Evolutionary conservation across 2,797 vertebrate species (phyloP), one percentile per base, ranked within the genome.

Genomic region (Macropodus opercularis): DNA sequence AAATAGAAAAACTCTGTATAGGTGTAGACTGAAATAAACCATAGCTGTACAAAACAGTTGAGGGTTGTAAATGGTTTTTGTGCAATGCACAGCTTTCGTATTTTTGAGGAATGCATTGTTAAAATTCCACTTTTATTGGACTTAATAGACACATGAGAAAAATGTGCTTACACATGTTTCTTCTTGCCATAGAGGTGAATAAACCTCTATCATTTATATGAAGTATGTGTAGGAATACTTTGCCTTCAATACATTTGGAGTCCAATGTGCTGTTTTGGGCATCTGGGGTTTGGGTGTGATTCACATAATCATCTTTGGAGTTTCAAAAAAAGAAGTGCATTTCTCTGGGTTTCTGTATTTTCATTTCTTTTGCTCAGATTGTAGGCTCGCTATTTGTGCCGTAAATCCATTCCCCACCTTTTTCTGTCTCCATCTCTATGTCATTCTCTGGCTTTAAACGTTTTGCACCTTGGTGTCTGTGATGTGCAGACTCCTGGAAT

Each of bases 221-320:
- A 64, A 64, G 38, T 68, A 69, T 65, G 57, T 52, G 54, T 69
- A 46, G 50, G 34, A 64, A 60, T 51, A 73, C 65, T 71, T 64
- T 55, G 48, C 57, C 58, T 60, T 70, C 55, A 67, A 36, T 71
- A 63, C 40, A 49, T 80, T 70, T 47, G 29, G 69, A 77, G 66
- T 75, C 69, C 51, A 19, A 19, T 8, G 15, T 83, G 81, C 80
- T 88, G 75, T 79, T 87, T 57, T 81, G 85, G 85, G 87, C 81
- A 58, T 14, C 11, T 31, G 5, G 31, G 31, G 48, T 57, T 4
- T 47, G 69, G 36, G 57, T 50, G 66, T 43, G 23, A 29, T 81
- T 72, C 78, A 69, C 66, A 63, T 79, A 76, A 85, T 85, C 75
- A 78, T 83, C 80, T 79, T 67, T 51, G 49, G 77, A 84, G 82